Percentiles rank a stretch among this genome's conserved stretches.
phyloP scores from a whole-genome alignment of 2,113 vertebrate species.

The Sardina pilchardus region DNA sequence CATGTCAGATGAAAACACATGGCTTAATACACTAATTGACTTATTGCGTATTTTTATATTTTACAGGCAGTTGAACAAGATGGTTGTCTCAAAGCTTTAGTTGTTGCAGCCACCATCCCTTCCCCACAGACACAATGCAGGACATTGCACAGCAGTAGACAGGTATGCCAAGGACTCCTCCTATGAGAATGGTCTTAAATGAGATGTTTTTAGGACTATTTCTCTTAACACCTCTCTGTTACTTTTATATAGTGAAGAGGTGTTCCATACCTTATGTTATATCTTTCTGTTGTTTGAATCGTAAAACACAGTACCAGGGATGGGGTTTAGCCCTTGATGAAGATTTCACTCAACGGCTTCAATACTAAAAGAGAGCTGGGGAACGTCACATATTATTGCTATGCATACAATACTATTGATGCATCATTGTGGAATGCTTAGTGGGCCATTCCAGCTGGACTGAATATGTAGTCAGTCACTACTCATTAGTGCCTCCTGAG shows the following conservation, averaged over 20 bases:
- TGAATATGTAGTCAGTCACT: neutral
- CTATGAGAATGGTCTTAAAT: too few species aligned
- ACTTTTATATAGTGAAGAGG: neutral
- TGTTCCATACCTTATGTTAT: too few species aligned
- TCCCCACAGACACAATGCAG: slow-evolving; percentile 47
- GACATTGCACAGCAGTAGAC: slow-evolving; percentile 64
- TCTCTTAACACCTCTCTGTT: neutral
- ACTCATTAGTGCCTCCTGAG: too few species aligned
- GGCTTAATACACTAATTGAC: neutral
- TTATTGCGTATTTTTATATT: neutral
- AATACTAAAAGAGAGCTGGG: too few species aligned
- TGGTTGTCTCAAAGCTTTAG: slow-evolving; percentile 54
- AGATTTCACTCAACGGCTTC: too few species aligned
- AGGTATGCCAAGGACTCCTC: slow-evolving; percentile 64
- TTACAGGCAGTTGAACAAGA: slow-evolving; percentile 69
- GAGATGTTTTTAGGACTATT: neutral
- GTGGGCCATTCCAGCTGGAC: too few species aligned
- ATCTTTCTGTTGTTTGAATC: neutral
- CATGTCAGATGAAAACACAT: neutral
- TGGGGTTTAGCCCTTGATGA: neutral
- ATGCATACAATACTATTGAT: too few species aligned
- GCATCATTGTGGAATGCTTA: too few species aligned
- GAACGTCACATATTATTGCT: too few species aligned
- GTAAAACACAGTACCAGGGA: neutral
- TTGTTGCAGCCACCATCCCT: slow-evolving; percentile 58